phyloP scores from a whole-genome alignment of 2,888 invertebrate genomes.

The Sturmia bella region DNA sequence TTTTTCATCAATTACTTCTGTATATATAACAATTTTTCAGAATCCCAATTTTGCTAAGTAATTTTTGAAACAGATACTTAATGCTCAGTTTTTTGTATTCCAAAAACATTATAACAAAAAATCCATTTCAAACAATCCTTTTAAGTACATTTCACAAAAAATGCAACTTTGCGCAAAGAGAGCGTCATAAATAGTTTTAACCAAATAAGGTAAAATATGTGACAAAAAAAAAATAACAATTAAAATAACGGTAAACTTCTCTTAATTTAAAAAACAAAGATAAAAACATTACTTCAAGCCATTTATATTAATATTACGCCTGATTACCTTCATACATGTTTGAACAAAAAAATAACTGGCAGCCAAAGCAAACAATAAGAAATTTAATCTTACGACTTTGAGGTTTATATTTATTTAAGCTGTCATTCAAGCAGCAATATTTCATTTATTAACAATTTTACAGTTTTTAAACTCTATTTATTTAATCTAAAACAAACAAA shows the following conservation, averaged over 20 bases:
- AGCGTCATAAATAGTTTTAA: too few relatives aligned
- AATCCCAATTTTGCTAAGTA: too few relatives aligned
- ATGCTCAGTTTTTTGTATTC: too few relatives aligned
- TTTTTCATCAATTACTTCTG: too few relatives aligned
- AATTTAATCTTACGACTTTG: conserved; percentile 39
- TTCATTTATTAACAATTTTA: conserved; percentile 59
- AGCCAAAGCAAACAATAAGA: conserved; percentile 33
- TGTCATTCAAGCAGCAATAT: conserved; percentile 58
- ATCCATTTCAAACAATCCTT: too few relatives aligned
- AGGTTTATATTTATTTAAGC: conserved; percentile 51
- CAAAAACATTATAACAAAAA: too few relatives aligned
- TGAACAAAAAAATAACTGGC: conserved; percentile 30
- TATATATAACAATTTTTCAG: too few relatives aligned
- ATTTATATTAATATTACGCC: conserved; percentile 44
- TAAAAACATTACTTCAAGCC: conserved; percentile 19
- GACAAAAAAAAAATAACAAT: not conserved
- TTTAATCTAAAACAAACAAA: not conserved
- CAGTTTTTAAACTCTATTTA: conserved; percentile 53
- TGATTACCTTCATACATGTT: conserved; percentile 44
- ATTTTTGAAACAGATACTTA: too few relatives aligned
- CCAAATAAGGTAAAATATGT: too few relatives aligned
- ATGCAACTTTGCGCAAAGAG: too few relatives aligned
- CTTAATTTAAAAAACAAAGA: not conserved
- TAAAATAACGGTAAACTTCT: not conserved
- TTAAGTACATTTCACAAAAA: too few relatives aligned